Base-by-base conservation (phyloP, 1,140 invertebrate species). In the Akabosia matsudoensis region DNA sequence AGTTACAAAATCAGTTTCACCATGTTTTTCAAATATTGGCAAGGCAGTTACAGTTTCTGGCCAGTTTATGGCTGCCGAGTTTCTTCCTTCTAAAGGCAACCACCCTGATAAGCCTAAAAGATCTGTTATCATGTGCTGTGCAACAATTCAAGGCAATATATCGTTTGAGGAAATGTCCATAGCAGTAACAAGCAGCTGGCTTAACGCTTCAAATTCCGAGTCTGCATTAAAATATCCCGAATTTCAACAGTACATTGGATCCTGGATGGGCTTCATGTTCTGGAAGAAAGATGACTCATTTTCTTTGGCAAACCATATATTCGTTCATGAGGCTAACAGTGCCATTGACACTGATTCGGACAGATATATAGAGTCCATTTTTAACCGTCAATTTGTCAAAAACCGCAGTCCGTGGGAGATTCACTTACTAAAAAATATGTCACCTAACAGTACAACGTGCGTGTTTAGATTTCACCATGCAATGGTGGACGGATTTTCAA, bases 261-360 rank as follows among this genome's bases (percentile, higher is more conserved):
- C 26, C 24, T 67, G 61, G 61, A 67, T 67, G 61, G 61, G 61
- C 30, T 67, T 30, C 61, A 67, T 67, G 24, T 28, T 67, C 28
- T 67, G 61, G 61, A 67, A 31, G n/a, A 10, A 2, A 30, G 61
- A 67, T n/a, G 7, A 67, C 2, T 10, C 28, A 13, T 67, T 67
- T 67, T 4, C 7, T 7, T 13, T 67, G 14, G 10, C 13, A 2
- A 67, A 67, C 30, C 61, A 67, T 31, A 3, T 67, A 31, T 4
- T 30, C 3, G 4, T 30, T 67, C 61, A 67, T 31, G 2, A 7
- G 1, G 31, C 61, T 24, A 30, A 31, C 37, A 45, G 18, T 18
- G 18, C 18, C 7, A 67, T 4, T 67, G 61, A 28, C n/a, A n/a
- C n/a, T n/a, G n/a, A n/a, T n/a, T n/a, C n/a, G n/a, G n/a, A n/a